These are phyloP conservation scores for Sternotherus odoratus DNA, from an alignment of 2,797 vertebrate species.

Conservation along the genomic window DNA sequence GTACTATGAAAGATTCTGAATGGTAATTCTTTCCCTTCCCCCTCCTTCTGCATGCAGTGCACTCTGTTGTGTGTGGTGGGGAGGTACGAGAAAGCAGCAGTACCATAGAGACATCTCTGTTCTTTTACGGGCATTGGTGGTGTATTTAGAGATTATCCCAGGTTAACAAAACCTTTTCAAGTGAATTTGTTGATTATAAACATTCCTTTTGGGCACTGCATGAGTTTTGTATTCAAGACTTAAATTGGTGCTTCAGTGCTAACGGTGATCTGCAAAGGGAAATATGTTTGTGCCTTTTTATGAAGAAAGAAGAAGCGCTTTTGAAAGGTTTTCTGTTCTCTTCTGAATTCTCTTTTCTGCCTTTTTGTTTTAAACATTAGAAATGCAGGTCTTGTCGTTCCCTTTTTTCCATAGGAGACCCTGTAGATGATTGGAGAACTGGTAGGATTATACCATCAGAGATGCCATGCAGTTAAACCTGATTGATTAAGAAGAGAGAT, in stretches of 20 bases:
- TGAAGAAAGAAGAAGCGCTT: neutral
- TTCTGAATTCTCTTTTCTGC: neutral
- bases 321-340: neutral
- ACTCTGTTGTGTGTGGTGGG: neutral
- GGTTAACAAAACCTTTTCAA: neutral
- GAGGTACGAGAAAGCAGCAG: neutral
- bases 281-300: neutral
- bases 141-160: neutral
- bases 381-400: neutral
- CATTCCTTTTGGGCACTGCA: neutral
- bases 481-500: neutral
- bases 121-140: neutral
- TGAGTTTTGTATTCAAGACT: neutral
- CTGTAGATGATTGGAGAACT: neutral
- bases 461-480: neutral
- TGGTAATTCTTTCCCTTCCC: neutral
- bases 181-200: neutral
- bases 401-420: neutral
- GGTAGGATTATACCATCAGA: neutral
- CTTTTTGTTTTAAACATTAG: neutral
- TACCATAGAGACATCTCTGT: neutral
- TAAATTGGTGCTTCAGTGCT: neutral
- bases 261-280: neutral
- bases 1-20: neutral
- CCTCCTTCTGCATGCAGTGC: neutral